A percentile compares a stretch with the other conserved stretches of the same genome.
These are phyloP conservation scores for Lobophora halterata DNA, from an alignment of 2,888 invertebrate genomes.

Conservation along the genomic window DNA sequence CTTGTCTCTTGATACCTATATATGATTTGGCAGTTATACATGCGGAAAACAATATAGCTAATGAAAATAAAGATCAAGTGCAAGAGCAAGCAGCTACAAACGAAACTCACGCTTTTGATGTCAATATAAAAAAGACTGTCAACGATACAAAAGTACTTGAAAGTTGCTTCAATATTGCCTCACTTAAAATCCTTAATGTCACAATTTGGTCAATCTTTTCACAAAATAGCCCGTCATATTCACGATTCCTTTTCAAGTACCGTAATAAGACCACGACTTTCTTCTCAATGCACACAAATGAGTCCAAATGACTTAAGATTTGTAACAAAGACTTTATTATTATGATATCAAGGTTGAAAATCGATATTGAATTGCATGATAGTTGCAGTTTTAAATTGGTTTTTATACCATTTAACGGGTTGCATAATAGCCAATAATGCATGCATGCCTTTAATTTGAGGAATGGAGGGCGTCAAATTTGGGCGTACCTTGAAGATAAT, in stretches of 20 bases:
- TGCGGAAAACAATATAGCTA: no score
- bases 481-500: slow-evolving; percentile 29
- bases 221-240: slow-evolving; percentile 24
- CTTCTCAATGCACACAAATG: slow-evolving; percentile 17
- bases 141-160: slow-evolving; percentile 4
- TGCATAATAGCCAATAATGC: slow-evolving; percentile 15
- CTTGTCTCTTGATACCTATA: no score
- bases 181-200: slow-evolving; percentile 21
- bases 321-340: slow-evolving; percentile 25
- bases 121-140: not conserved
- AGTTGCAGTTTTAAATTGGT: slow-evolving; percentile 17
- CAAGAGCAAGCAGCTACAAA: no score
- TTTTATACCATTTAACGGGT: slow-evolving; percentile 23
- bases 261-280: slow-evolving; percentile 21
- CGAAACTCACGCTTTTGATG: no score
- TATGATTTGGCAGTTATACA: no score
- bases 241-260: slow-evolving; percentile 26
- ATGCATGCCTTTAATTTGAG: slow-evolving; percentile 18
- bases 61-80: no score
- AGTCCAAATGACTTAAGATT: slow-evolving; percentile 12
- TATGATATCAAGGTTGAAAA: slow-evolving; percentile 20
- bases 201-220: slow-evolving; percentile 23
- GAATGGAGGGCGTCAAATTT: slow-evolving; percentile 18
- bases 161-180: slow-evolving; percentile 5
- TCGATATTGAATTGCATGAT: slow-evolving; percentile 18